Evolutionary conservation across 1,140 invertebrate genomes (phyloP).

Genomic region (Wiebesia pumilae): DNA sequence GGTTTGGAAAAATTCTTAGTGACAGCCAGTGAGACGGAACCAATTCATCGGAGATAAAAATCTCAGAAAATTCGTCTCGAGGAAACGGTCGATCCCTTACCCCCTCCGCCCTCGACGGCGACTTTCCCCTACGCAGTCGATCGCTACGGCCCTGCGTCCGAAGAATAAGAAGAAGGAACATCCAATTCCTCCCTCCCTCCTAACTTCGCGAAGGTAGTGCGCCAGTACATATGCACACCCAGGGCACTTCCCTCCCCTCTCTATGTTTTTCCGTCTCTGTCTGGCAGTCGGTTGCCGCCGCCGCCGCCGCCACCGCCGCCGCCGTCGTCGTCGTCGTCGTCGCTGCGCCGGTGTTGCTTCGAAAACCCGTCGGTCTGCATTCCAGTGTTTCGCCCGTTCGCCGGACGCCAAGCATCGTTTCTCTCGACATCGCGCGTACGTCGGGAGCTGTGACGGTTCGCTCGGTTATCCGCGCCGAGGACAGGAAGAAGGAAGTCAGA

Average conservation of each 20-base stretch:
- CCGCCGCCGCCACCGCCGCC: conserved; percentile 7
- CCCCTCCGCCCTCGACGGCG: background rate
- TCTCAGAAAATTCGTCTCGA: background rate
- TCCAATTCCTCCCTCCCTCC: background rate
- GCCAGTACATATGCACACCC: background rate
- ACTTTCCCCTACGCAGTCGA: background rate
- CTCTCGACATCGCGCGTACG: background rate
- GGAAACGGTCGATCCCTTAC: too few species aligned
- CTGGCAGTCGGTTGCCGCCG: background rate
- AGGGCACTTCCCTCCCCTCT: background rate
- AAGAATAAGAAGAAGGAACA: conserved; percentile 26
- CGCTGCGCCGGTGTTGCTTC: conserved; percentile 45
- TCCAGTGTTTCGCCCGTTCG: conserved; percentile 57
- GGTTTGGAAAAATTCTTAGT: background rate
- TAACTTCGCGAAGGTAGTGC: background rate
- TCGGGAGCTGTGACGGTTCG: too few species aligned
- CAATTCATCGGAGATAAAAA: background rate
- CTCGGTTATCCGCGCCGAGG: background rate
- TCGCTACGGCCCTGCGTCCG: background rate
- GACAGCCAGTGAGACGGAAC: background rate
- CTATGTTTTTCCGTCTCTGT: background rate
- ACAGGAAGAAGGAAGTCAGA: background rate
- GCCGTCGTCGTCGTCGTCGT: background rate
- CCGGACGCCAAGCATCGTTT: conserved; percentile 53
- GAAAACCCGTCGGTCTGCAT: conserved; percentile 63